Base-by-base conservation (phyloP, 2,797 vertebrate genomes). In the Poecilia wingei region DNA sequence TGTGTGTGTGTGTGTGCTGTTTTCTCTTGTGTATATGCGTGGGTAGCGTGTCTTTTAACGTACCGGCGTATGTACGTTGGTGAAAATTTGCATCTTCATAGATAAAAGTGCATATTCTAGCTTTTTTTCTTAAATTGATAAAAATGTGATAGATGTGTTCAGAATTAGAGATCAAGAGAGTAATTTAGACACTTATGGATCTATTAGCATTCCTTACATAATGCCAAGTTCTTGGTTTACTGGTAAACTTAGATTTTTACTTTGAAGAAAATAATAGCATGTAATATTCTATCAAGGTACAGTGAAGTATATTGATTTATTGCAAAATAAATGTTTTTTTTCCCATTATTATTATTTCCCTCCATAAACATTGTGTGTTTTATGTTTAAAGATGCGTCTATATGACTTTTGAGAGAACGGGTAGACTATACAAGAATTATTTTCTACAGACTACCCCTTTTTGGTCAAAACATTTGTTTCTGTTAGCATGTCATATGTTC, bases 1-100 rank as follows among this genome's bases (percentile, higher is more conserved):
- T 16, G 4, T 74, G 68, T 68, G 71, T 41, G 3, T 22, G n/a
- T 77, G 51, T 20, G 25, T 70, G 36, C 46, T 75, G 33, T 78
- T 41, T 76, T 81, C 49, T 36, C 72, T 4, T 31, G 75, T 82
- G 85, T 69, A 22, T 77, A 9, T 61, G 36, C 36, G 49, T 79
- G 68, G 55, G 79, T 3, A 59, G 61, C 66, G 16, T 78, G 41
- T 64, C 71, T 51, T 79, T 2, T 39, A n/a, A 70, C 53, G 33
- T 25, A 33, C 47, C 81, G 76, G 78, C 10, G 0, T 80, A 79
- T 72, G 6, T 16, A 4, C 5, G n/a, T n/a, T 45, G n/a, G 49
- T 22, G 73, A 75, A 57, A 46, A 68, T 71, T 20, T 41, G 53
- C 61, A 55, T 71, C 2, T 45, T 55, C 81, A 39, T 70, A 47